A percentile compares a stretch with the other conserved stretches of the same genome.
phyloP scores from a whole-genome alignment of 2,888 invertebrate species.

The Latheticus oryzae region DNA sequence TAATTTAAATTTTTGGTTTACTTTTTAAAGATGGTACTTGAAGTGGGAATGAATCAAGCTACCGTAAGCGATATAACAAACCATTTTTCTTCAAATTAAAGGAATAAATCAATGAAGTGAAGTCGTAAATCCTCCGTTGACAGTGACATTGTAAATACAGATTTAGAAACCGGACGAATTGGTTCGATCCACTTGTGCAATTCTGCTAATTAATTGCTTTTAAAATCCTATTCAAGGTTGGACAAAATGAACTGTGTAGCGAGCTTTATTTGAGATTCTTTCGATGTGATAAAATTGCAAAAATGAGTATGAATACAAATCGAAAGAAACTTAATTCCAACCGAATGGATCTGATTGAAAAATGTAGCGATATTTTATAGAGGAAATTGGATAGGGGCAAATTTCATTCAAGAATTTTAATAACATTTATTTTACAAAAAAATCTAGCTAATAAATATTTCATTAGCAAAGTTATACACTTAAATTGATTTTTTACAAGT shows the following conservation, averaged over 20 bases:
- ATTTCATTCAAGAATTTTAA: no score
- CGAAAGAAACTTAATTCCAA: no score
- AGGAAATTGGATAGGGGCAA: no score
- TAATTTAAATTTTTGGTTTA: no score
- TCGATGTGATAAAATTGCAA: background rate
- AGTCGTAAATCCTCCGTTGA: constrained; percentile 36
- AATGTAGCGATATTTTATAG: no score
- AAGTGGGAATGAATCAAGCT: background rate
- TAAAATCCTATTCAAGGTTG: constrained; percentile 28
- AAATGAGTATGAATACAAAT: no score
- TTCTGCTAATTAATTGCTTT: constrained; percentile 37
- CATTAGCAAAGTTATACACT: no score
- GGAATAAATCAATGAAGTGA: constrained; percentile 30
- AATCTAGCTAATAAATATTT: no score
- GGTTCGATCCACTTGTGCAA: constrained; percentile 39
- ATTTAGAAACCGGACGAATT: constrained; percentile 39
- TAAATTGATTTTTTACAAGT: no score
- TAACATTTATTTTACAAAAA: no score
- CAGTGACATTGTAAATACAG: constrained; percentile 41
- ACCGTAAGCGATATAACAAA: constrained; percentile 12
- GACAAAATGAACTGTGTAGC: constrained; percentile 18
- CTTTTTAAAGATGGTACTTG: background rate
- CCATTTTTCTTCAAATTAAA: constrained; percentile 22
- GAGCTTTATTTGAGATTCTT: background rate
- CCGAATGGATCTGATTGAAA: no score